Percentiles rank a stretch among this genome's conserved stretches.
These are phyloP conservation scores for Gouania willdenowi DNA, from an alignment of 2,797 vertebrate genomes.

Conservation along the genomic window DNA sequence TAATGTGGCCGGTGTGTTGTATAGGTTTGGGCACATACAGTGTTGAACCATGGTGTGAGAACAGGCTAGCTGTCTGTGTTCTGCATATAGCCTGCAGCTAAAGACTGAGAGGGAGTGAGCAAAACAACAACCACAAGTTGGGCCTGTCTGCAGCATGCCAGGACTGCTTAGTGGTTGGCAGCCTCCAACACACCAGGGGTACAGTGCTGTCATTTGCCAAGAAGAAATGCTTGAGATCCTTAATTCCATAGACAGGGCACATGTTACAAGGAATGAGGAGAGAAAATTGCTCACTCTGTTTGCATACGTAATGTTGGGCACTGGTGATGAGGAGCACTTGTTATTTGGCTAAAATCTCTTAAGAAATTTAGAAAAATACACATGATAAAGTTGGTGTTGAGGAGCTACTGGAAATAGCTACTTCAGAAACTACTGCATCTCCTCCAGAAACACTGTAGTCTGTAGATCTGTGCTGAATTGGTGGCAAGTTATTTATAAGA, in stretches of 20 bases:
- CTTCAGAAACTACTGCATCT: too few species aligned
- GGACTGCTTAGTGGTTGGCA: conserved; percentile 74
- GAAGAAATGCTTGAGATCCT: conserved; percentile 60
- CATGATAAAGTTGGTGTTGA: too few species aligned
- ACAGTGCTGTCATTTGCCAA: conserved; percentile 65
- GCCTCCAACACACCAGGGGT: conserved; percentile 65
- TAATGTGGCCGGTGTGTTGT: conserved; percentile 42
- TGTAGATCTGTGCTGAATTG: too few species aligned
- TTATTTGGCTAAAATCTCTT: conserved; percentile 13
- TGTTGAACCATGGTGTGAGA: conserved; percentile 55
- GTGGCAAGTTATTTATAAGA: too few species aligned
- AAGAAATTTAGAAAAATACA: conserved; percentile 14
- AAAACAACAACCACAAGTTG: conserved; percentile 76
- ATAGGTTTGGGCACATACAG: conserved; percentile 53
- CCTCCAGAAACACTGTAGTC: too few species aligned
- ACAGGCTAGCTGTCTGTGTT: conserved; percentile 68
- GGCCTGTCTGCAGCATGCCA: conserved; percentile 73
- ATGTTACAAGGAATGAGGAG: conserved; percentile 43
- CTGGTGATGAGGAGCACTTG: conserved; percentile 24
- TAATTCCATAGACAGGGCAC: conserved; percentile 60
- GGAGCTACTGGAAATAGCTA: too few species aligned
- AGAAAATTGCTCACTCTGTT: conserved; percentile 32
- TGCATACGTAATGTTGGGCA: conserved; percentile 28
- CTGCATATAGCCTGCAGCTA: conserved; percentile 75
- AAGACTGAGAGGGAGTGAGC: conserved; percentile 65